phyloP scores from a whole-genome alignment of 2,113 vertebrate genomes.

The Microcebus murinus region DNA sequence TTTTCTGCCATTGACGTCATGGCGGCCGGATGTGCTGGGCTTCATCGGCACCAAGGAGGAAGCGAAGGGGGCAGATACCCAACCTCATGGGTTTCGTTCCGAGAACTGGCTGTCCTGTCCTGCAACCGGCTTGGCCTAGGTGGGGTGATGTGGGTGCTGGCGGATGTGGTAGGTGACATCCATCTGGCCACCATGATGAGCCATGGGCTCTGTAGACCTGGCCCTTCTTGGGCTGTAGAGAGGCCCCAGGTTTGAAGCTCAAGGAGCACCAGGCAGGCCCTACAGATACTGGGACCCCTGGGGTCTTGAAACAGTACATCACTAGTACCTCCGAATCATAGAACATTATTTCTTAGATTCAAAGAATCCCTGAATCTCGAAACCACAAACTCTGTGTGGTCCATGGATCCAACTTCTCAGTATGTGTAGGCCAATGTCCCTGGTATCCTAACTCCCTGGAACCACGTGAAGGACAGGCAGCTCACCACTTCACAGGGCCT shows the following conservation, averaged over 20 bases:
- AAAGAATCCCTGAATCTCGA: slow-evolving; percentile 19
- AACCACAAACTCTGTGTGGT: not conserved
- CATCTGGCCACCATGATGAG: slow-evolving; percentile 61
- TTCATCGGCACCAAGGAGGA: slow-evolving; percentile 70
- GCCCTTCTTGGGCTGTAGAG: slow-evolving; percentile 19
- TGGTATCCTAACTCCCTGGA: not conserved
- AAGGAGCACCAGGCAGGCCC: not conserved
- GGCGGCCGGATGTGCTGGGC: slow-evolving; percentile 73
- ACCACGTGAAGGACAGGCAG: not conserved
- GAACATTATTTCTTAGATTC: slow-evolving; percentile 47
- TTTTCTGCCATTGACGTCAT: slow-evolving; percentile 81
- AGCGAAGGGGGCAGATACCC: slow-evolving; percentile 72
- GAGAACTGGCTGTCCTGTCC: slow-evolving; percentile 72
- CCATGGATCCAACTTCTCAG: not conserved
- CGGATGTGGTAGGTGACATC: slow-evolving; percentile 78
- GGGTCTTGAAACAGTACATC: slow-evolving; percentile 27
- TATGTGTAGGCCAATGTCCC: not conserved
- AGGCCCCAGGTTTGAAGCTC: slow-evolving; percentile 15
- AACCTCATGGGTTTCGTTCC: slow-evolving; percentile 75
- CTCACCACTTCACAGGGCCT: not conserved
- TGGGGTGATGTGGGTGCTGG: slow-evolving; percentile 65
- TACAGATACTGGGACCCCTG: not conserved
- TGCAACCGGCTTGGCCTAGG: slow-evolving; percentile 52
- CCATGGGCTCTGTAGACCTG: not conserved
- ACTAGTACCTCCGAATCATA: not conserved